phyloP scores from a whole-genome alignment of 2,797 vertebrate genomes.

The Hephaestus fuliginosus region DNA sequence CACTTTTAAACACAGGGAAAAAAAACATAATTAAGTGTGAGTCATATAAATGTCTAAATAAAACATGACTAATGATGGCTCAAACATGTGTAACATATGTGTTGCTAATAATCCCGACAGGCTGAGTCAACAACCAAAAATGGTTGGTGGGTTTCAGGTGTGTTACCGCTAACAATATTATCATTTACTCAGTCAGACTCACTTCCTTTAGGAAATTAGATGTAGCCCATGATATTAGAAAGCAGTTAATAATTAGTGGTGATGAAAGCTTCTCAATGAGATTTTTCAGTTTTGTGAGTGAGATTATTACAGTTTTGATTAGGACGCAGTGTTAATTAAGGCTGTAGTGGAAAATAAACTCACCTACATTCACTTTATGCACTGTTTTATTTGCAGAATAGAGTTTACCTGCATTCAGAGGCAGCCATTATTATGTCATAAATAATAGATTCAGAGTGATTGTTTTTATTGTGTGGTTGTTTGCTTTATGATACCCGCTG shows the following conservation, averaged over 20 bases:
- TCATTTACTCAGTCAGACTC: constrained; percentile 48
- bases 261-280: constrained; percentile 11
- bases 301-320: constrained; percentile 26
- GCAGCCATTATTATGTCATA: constrained; percentile 38
- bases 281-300: constrained; percentile 31
- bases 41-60: constrained; percentile 37
- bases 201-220: constrained; percentile 74
- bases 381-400: constrained; percentile 33
- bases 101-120: constrained; percentile 26
- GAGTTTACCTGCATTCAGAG: constrained; percentile 24
- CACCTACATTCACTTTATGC: neutral
- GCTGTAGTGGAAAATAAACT: constrained; percentile 45
- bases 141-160: constrained; percentile 28
- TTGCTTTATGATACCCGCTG: constrained; percentile 33
- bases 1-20: neutral
- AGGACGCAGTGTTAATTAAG: constrained; percentile 26
- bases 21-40: constrained; percentile 10
- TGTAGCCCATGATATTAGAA: constrained; percentile 24
- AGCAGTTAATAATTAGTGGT: constrained; percentile 48
- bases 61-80: constrained; percentile 44
- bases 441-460: constrained; percentile 34
- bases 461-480: constrained; percentile 30
- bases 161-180: constrained; percentile 45
- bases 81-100: constrained; percentile 30
- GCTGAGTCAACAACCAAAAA: constrained; percentile 56